Evolutionary conservation across 2,797 vertebrate species (phyloP).

Genomic region (Cuculus canorus): DNA sequence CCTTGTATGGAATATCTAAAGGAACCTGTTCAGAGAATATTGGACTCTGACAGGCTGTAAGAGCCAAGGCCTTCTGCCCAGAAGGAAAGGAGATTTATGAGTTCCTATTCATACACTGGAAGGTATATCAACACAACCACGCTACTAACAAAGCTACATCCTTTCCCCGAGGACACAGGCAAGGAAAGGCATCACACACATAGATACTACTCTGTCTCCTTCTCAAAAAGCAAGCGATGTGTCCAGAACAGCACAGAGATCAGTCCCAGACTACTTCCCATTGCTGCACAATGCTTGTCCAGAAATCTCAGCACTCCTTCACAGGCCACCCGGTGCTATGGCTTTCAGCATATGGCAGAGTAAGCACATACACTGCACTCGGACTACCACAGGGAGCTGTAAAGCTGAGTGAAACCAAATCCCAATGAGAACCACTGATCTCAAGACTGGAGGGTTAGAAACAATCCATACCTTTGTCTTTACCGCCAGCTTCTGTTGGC

Average conservation of each 20-base stretch:
- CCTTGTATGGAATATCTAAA: not conserved
- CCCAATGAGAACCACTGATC: not conserved
- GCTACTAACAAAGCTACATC: not conserved
- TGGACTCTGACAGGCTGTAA: not conserved
- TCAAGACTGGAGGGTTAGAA: not conserved
- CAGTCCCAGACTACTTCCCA: not conserved
- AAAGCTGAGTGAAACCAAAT: not conserved
- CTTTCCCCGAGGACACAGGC: not conserved
- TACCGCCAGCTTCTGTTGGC: not conserved
- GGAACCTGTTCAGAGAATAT: not conserved
- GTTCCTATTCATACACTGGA: not conserved
- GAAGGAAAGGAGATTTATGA: not conserved
- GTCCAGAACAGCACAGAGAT: not conserved
- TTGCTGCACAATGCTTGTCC: not conserved
- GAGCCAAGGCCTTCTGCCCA: not conserved
- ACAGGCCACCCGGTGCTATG: accelerated
- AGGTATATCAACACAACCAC: accelerated
- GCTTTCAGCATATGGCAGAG: not conserved
- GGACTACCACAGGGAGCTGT: not conserved
- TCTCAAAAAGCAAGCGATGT: not conserved
- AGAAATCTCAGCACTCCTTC: not conserved
- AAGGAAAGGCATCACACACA: not conserved
- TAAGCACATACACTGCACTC: not conserved
- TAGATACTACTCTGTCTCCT: not conserved
- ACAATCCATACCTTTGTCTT: not conserved